Evolutionary conservation across 2,888 invertebrate genomes (phyloP).

Genomic region (Galerucella nymphaeae): DNA sequence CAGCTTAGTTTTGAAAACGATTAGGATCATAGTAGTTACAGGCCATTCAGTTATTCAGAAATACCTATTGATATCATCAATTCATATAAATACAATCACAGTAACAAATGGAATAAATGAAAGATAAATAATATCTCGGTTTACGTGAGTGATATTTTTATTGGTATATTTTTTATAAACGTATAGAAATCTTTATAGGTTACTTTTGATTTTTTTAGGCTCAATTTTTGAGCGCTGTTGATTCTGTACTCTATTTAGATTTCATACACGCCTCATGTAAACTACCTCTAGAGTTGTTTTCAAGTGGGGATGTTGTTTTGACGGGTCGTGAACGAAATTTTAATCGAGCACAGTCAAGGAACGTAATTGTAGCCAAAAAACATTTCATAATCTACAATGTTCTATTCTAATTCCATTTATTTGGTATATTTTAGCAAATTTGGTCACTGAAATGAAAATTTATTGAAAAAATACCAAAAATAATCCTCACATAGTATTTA

Average conservation of each 20-base stretch:
- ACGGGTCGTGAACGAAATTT: no score
- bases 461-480: not conserved
- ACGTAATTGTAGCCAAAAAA: no score
- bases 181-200: not conserved
- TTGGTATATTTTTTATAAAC: conserved; percentile 34
- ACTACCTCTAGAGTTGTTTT: no score
- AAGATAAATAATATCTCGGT: conserved; percentile 41
- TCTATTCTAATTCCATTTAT: not conserved
- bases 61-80: conserved; percentile 52
- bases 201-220: not conserved
- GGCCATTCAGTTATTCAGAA: conserved; percentile 28
- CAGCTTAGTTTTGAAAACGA: conserved; percentile 33
- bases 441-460: not conserved
- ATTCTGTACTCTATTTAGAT: no score
- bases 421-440: not conserved
- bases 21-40: conserved; percentile 33
- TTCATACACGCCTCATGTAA: no score
- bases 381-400: no score
- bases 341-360: no score
- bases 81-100: conserved; percentile 64
- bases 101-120: conserved; percentile 61
- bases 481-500: not conserved
- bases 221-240: not conserved
- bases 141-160: conserved; percentile 23
- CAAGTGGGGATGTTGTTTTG: no score